Conservation (phyloP, 1,140 invertebrate genomes). For the Brachionus rotundiformis region DNA sequence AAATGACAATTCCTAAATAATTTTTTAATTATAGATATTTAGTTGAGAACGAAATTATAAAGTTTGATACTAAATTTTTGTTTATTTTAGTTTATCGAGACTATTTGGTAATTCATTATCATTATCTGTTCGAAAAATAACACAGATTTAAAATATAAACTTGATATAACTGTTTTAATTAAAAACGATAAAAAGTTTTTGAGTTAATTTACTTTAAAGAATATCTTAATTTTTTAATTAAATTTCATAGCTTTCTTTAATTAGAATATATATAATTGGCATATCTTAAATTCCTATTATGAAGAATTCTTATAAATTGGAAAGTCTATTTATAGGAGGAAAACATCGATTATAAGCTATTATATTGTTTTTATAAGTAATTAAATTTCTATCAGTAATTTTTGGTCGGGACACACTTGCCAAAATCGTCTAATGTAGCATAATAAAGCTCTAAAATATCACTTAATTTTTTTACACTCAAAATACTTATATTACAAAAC, state of each 20-base stretch:
- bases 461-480: no score
- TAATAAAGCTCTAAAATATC: no score
- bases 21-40: neutral
- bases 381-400: no score
- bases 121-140: no score
- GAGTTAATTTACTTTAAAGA: neutral
- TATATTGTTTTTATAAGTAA: no score
- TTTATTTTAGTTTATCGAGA: no score
- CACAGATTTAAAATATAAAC: no score
- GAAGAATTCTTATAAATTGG: neutral
- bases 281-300: neutral
- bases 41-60: neutral
- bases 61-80: neutral
- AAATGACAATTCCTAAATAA: neutral
- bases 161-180: neutral
- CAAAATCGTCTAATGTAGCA: no score
- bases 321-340: neutral
- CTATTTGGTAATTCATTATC: no score
- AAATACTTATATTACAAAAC: no score
- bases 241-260: neutral
- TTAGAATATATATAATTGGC: neutral
- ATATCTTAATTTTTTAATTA: conserved; percentile 23
- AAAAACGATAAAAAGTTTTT: neutral
- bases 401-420: no score
- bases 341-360: neutral